Conservation (phyloP, 2,888 invertebrate genomes). For the Leucozona laternaria region DNA sequence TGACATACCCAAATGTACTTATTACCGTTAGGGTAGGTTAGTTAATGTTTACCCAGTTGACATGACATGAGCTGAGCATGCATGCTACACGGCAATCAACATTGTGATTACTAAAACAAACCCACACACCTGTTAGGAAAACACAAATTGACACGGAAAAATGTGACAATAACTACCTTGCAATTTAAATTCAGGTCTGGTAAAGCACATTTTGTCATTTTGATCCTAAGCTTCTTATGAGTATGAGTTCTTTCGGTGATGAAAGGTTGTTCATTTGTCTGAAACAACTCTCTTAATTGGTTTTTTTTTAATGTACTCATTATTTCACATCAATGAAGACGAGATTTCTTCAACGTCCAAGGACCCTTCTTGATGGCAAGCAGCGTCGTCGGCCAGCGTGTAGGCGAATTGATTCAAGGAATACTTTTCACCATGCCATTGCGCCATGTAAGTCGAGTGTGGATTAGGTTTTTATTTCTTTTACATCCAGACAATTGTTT, state of each 20-base stretch:
- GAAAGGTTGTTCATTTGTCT: not conserved
- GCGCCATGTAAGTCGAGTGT: slow-evolving; percentile 82
- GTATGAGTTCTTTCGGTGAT: not conserved
- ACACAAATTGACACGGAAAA: not conserved
- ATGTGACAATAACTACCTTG: not conserved
- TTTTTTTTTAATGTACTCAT: not conserved
- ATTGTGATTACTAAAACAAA: slow-evolving; percentile 33
- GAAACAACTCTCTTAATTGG: not conserved
- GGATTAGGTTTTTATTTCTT: not conserved
- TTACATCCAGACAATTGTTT: slow-evolving; percentile 20
- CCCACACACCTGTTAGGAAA: slow-evolving; percentile 6
- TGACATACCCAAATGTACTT: not conserved
- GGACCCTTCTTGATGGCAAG: not conserved
- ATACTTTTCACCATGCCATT: slow-evolving; percentile 84
- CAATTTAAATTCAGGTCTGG: not conserved
- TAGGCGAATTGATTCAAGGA: slow-evolving; percentile 54
- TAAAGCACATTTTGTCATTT: not conserved
- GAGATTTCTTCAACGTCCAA: not conserved
- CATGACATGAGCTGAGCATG: slow-evolving; percentile 28
- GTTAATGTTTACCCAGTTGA: slow-evolving; percentile 24
- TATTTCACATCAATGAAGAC: slow-evolving; percentile 15
- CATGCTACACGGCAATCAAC: slow-evolving; percentile 51
- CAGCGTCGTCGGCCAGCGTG: not conserved
- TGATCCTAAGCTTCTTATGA: not conserved
- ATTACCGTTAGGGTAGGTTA: slow-evolving; percentile 9